Conservation (phyloP, 64 coral and sea anemone species). For the Stylophora pistillata region DNA sequence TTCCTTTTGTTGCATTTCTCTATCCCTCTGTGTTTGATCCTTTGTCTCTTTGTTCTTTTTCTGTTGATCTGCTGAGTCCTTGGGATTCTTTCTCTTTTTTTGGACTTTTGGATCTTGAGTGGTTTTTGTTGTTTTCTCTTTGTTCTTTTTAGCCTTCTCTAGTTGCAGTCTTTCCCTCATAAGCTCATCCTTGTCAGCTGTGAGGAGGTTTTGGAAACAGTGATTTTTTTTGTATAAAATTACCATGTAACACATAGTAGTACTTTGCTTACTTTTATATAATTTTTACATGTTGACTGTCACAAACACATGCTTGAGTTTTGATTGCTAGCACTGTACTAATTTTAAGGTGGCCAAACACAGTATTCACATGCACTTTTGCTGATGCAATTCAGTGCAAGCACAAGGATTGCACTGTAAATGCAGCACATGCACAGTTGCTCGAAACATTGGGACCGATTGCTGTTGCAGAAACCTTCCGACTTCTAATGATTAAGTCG, state of each 20-base stretch:
- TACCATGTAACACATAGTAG: too few species aligned
- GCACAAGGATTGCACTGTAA: neutral
- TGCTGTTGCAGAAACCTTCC: too few species aligned
- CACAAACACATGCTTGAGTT: constrained; percentile 34
- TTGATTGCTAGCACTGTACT: constrained; percentile 30
- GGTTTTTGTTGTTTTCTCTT: constrained; percentile 33
- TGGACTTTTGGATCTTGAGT: constrained; percentile 25
- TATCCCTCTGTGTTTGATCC: constrained; percentile 30
- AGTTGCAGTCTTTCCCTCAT: constrained; percentile 46
- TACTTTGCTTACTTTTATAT: constrained; percentile 33
- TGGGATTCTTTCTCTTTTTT: too few species aligned
- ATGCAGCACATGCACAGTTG: too few species aligned
- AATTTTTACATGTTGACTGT: constrained; percentile 32
- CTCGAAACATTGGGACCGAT: too few species aligned
- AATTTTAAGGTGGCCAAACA: neutral
- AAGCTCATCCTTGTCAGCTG: too few species aligned
- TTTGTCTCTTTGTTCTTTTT: constrained; percentile 41
- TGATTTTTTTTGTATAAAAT: too few species aligned
- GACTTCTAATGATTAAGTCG: too few species aligned
- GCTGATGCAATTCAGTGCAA: constrained; percentile 7
- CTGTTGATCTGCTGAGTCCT: constrained; percentile 9
- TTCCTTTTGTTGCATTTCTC: too few species aligned
- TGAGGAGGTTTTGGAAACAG: too few species aligned
- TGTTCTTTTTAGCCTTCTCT: constrained; percentile 30
- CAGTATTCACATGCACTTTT: neutral